Base-by-base conservation (phyloP, 2,797 vertebrate genomes). In the Malurus leucopterus region DNA sequence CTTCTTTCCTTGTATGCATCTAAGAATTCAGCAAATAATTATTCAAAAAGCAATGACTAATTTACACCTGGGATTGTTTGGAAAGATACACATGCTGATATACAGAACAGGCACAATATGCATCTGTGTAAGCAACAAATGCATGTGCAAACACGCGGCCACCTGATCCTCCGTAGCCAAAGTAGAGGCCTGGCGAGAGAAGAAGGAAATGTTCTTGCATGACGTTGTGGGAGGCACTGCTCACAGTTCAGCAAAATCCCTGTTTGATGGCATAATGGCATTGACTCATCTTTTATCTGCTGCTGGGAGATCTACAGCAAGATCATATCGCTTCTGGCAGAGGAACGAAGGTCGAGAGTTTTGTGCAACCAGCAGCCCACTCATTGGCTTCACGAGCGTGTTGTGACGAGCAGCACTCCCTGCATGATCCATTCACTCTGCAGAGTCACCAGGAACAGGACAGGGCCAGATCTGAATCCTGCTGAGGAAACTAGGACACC, bases 211-310 rank as follows among this genome's bases (percentile, higher is more conserved):
- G 58, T 90, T 94, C 81, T 55, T 77, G 91, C 83, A 73, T 84
- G 76, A 91, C 13, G 2, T 79, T 88, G 95, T 95, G 93, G 94
- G 92, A 96, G 93, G 90, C 80, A 68, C 80, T 77, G 86, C 83
- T 93, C 90, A 54, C 86, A 89, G 44, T 92, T 93, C 93, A 92
- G 88, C 84, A 95, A 63, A 92, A 95, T 86, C 81, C 78, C 64
- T 76, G 74, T 89, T 88, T 91, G 91, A 86, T 94, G 91, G 68
- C 86, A 94, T 89, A 83, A 88, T 71, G 75, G 3, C 86, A 50
- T 69, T 95, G 93, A 91, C 44, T 94, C 91, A 94, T 90, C 84
- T 76, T 93, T 93, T 94, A 91, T 89, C 89, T 92, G 2, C 67
- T 89, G 50, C 72, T 87, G 68, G 43, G 58, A 72, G 86, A 86